A percentile compares a stretch with the other conserved stretches of the same genome.
phyloP scores from a whole-genome alignment of 2,888 invertebrate genomes.

The Limnephilus lunatus region DNA sequence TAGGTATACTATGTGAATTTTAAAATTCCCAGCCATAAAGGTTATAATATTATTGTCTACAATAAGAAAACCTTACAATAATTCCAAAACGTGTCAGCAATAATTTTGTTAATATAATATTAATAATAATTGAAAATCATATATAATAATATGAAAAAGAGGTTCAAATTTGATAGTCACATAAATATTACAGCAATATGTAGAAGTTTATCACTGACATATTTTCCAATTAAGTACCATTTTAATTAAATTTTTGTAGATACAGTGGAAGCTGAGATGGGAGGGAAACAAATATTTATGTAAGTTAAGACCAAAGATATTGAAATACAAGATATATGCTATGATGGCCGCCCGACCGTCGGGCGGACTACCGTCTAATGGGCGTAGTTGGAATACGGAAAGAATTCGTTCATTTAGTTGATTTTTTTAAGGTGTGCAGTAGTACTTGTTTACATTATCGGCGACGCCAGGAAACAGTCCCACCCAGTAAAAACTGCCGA shows the following conservation, averaged over 20 bases:
- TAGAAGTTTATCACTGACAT: background rate
- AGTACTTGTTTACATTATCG: too few relatives aligned
- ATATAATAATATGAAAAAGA: too few relatives aligned
- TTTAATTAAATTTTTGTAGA: background rate
- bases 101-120: background rate
- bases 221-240: background rate
- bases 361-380: too few relatives aligned
- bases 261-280: background rate
- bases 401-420: too few relatives aligned
- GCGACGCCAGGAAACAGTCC: too few relatives aligned
- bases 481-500: too few relatives aligned
- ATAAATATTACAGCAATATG: background rate
- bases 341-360: too few relatives aligned
- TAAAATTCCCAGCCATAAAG: background rate
- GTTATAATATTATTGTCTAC: constrained; percentile 31
- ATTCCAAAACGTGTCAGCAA: background rate
- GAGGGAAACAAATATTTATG: background rate
- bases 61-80: background rate
- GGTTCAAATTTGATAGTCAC: too few relatives aligned
- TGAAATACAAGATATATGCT: too few relatives aligned
- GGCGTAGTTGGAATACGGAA: too few relatives aligned
- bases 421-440: too few relatives aligned
- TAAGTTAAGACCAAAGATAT: too few relatives aligned
- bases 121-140: background rate
- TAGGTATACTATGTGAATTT: constrained; percentile 23